Evolutionary conservation across 1,140 invertebrate genomes (phyloP), one percentile per base, ranked within the genome.

Genomic region (Drosophila azteca): DNA sequence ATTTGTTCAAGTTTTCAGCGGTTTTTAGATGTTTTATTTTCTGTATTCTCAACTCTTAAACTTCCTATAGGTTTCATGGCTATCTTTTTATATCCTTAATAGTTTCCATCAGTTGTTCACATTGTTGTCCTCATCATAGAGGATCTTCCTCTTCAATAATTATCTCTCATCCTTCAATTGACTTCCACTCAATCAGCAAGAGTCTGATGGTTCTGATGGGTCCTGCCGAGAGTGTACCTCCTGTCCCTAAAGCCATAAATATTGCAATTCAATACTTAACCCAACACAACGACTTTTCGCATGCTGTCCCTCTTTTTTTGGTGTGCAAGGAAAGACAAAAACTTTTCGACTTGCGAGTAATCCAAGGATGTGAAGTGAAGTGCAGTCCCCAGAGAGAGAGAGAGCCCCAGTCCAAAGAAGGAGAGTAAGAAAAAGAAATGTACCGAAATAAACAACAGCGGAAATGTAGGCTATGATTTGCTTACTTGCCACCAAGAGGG

Each of bases 381-480:
- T 73, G 45, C 52, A 73, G 41, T 73, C 43, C 51, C 52, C 31
- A 58, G 41, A 72, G 53, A 31, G 22, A 62, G 17, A 20, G 1
- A 20, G 17, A 20, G 29, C 63, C 4, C 6, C 35, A 20, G 17
- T 6, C 35, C 1, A 45, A 20, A 48, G 52, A 48, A 5, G 9
- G 57, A 60, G 45, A 49, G 63, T 22, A 29, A 67, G 53, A 55
- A 68, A 76, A 45, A 65, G 53, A 65, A 70, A 76, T 61, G 64
- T 54, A 35, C 72, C 67, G 60, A 39, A 78, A 78, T 68, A 87
- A 87, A 77, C 77, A 87, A 87, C 69, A 87, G 72, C 83, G 82
- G 82, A 85, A 85, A 87, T 87, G 82, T 85, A 85, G 82, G 82
- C 82, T 78, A 85, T 82, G 82, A 85, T 85, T 87, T 85, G 82